Conservation (phyloP, 2,113 vertebrate species). For the Thymallus thymallus region DNA sequence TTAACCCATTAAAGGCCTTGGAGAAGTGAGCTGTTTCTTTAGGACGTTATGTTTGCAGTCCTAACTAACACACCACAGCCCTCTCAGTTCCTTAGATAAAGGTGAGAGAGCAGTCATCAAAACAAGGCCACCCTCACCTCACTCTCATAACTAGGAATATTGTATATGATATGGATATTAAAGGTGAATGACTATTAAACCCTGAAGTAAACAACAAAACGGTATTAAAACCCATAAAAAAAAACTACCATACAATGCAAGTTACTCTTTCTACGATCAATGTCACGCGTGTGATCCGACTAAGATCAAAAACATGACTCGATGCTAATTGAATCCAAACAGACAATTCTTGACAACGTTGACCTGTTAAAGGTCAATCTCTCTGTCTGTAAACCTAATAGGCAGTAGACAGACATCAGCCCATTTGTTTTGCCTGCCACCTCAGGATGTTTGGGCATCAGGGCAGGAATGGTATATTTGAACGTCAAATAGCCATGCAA, state of each 20-base stretch:
- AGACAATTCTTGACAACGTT: background rate
- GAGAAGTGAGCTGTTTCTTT: background rate
- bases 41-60: background rate
- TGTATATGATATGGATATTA: too few species aligned
- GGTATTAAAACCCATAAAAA: too few species aligned
- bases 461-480: slow-evolving; percentile 18
- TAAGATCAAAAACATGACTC: too few species aligned
- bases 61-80: background rate
- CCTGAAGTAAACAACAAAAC: too few species aligned
- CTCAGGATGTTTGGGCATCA: slow-evolving; percentile 34
- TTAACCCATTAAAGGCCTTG: background rate
- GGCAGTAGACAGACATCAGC: background rate
- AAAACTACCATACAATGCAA: background rate
- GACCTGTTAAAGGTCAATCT: background rate
- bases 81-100: background rate
- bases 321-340: background rate
- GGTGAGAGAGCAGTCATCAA: too few species aligned
- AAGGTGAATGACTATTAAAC: too few species aligned
- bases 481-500: slow-evolving; percentile 44
- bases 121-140: too few species aligned
- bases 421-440: slow-evolving; percentile 22
- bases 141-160: too few species aligned
- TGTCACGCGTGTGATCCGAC: too few species aligned
- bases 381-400: background rate
- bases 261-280: too few species aligned